These are phyloP conservation scores for Liposcelis brunnea DNA, from an alignment of 2,888 invertebrate species.

Conservation along the genomic window DNA sequence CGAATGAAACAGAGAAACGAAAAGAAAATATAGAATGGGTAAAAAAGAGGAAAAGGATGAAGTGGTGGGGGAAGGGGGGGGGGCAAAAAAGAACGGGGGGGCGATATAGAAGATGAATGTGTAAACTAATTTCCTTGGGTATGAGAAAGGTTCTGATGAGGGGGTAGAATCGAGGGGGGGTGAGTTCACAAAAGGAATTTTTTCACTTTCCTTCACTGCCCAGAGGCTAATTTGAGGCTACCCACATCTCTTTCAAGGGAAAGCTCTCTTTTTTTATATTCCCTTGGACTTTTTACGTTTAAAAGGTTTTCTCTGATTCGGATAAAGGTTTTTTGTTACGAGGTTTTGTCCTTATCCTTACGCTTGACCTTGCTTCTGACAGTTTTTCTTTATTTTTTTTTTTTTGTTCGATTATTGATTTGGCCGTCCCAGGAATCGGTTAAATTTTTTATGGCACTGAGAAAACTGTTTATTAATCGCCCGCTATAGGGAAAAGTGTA, in stretches of 20 bases:
- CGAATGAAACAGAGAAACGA: no score
- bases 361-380: conserved; percentile 3
- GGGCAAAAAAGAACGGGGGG: no score
- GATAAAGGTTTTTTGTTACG: conserved; percentile 7
- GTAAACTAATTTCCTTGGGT: conserved; percentile 3
- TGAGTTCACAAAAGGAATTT: conserved; percentile 6
- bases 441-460: no score
- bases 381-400: neutral
- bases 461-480: no score
- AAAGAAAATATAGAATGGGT: no score
- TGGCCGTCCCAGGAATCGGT: no score
- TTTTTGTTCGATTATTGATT: no score
- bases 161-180: neutral
- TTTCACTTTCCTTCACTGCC: conserved; percentile 9
- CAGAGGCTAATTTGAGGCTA: conserved; percentile 9
- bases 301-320: neutral
- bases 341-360: conserved; percentile 8
- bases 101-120: no score
- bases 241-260: neutral
- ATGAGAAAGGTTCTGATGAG: neutral
- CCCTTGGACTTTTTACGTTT: conserved; percentile 8
- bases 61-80: no score
- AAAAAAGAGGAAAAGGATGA: no score
- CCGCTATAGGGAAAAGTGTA: no score
- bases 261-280: conserved; percentile 2